Evolutionary conservation across 92 coral and sea anemone genomes (phyloP), one percentile per base, ranked within the genome.

Genomic region (Epizoanthus rinbou): DNA sequence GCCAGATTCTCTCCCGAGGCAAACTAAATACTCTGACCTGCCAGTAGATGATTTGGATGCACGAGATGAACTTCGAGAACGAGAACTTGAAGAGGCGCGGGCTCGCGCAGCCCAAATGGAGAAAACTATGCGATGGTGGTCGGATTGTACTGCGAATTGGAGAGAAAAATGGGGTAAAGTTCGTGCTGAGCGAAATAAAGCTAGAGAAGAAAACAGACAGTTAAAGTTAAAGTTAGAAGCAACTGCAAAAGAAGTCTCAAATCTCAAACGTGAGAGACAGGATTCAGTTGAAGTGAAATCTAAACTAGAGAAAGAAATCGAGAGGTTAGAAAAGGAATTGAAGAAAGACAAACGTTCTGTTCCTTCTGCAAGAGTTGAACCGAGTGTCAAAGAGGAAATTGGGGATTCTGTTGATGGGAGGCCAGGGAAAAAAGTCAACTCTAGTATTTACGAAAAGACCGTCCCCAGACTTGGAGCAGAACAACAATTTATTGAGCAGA

Each of bases 91-190:
- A 67, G 99, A 96, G 70, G 99, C 99, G 52, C 84, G 96, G 60
- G 94, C 98, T 19, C 93, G 99, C 58, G 99, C 99, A 9, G 91
- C 90, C 25, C 99, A 96, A 64, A 96, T 96, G 99, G 99, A 96
- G 73, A 96, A 96, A 80, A 96, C 99, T 1, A 94, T 96, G 99
- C 92, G 98, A 37, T 96, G 99, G 99, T 96, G 99, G 99, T 96
- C 99, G 0, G 99, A 96, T 63, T 96, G 99, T 18, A 96, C 99
- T 0, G 98, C 99, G 5, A 96, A 96, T 73, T 96, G 99, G 99
- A 86, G 99, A 69, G 99, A 96, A 69, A 96, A 96, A 76, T 96
- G 99, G 99, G 98, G 98, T 0, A 94, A 91, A 89, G 99, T 96
- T 66, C 93, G 98, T 31, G 95, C 94, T 4, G 99, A 96, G 64